Conservation (phyloP, 2,113 vertebrate genomes). For the Istiophorus platypterus region DNA sequence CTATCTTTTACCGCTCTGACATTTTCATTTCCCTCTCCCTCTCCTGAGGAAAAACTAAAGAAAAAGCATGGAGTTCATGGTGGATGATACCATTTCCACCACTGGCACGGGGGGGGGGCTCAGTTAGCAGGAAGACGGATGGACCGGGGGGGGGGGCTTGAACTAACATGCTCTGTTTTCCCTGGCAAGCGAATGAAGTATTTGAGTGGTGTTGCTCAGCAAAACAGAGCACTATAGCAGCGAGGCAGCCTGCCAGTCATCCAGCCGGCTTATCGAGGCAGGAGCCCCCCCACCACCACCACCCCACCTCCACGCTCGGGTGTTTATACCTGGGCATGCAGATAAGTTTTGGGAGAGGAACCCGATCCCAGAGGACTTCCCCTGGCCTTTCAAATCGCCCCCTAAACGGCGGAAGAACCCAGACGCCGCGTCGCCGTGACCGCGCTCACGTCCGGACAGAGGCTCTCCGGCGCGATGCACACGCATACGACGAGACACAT, state of each 20-base stretch:
- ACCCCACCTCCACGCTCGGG: background rate
- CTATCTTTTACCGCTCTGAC: slow-evolving; percentile 67
- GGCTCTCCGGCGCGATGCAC: background rate
- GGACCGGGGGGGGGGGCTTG: slow-evolving; percentile 36
- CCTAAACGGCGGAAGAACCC: background rate
- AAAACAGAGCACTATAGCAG: slow-evolving; percentile 45
- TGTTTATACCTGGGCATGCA: slow-evolving; percentile 18
- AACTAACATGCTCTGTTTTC: slow-evolving; percentile 64
- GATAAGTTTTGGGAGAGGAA: slow-evolving; percentile 24
- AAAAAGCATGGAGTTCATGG: slow-evolving; percentile 42
- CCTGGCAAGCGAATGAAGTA: slow-evolving; percentile 36
- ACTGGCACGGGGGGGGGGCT: slow-evolving; percentile 14
- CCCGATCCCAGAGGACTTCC: slow-evolving; percentile 20
- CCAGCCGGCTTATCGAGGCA: slow-evolving; percentile 43
- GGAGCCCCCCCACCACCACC: background rate
- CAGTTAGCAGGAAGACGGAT: slow-evolving; percentile 42
- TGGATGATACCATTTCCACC: slow-evolving; percentile 53
- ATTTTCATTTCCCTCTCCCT: slow-evolving; percentile 62
- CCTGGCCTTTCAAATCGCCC: slow-evolving; percentile 1
- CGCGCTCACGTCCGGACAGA: background rate
- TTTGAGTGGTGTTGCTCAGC: slow-evolving; percentile 54
- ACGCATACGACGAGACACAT: slow-evolving; percentile 18
- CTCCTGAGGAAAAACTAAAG: slow-evolving; percentile 37
- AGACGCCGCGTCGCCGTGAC: background rate
- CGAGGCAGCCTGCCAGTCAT: slow-evolving; percentile 47